phyloP scores from a whole-genome alignment of 64 coral and sea anemone genomes.

The Trachythela sp. region DNA sequence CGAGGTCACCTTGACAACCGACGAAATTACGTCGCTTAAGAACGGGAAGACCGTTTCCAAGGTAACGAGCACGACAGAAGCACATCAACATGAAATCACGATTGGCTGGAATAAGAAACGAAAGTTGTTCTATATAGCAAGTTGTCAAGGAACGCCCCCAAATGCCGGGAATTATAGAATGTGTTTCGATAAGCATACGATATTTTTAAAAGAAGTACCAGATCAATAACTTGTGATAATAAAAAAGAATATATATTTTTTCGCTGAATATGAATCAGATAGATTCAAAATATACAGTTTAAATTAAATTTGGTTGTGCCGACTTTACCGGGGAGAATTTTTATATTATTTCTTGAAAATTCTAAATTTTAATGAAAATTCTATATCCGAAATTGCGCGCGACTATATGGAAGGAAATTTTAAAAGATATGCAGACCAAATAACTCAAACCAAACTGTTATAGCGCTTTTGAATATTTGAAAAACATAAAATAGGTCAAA shows the following conservation, averaged over 20 bases:
- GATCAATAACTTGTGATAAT: background rate
- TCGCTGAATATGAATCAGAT: too few relatives aligned
- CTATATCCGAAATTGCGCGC: too few relatives aligned
- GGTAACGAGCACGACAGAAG: constrained; percentile 13
- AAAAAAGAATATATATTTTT: background rate
- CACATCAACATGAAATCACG: background rate
- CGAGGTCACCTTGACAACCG: constrained; percentile 37
- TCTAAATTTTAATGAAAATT: too few relatives aligned
- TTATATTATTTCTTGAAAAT: too few relatives aligned
- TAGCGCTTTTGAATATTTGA: too few relatives aligned
- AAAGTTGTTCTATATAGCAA: background rate
- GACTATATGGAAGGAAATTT: too few relatives aligned
- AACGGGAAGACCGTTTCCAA: background rate
- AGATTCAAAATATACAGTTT: too few relatives aligned
- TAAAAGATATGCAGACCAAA: too few relatives aligned
- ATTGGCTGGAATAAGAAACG: background rate
- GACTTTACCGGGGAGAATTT: too few relatives aligned
- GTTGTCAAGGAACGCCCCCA: background rate
- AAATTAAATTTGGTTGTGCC: too few relatives aligned
- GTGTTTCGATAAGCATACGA: background rate
- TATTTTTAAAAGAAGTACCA: background rate
- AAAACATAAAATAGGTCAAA: too few relatives aligned
- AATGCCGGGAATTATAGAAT: background rate
- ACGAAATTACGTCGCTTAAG: constrained; percentile 4
- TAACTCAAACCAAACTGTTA: too few relatives aligned